Evolutionary conservation across 1,140 invertebrate genomes (phyloP), one percentile per base, ranked within the genome.

Genomic region (Augochlora pura): DNA sequence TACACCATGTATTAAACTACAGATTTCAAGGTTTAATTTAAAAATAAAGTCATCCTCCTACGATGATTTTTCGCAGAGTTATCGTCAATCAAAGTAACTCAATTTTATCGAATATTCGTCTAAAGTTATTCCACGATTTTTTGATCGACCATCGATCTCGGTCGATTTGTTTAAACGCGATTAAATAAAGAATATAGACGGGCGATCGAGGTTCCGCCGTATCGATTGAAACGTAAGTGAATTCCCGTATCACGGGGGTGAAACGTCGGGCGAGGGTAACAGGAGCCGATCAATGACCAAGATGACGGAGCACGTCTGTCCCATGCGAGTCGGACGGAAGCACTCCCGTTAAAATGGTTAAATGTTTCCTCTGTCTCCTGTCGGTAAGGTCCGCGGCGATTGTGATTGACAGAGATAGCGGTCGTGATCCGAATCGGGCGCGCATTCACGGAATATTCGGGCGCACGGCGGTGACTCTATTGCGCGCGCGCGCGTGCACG

Each of bases 341-440:
- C 18, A 65, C 77, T 74, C 70, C 77, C 71, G 77, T 74, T 79
- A 79, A 79, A 74, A 74, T 63, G 77, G 52, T 60, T 79, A 79
- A 79, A 79, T 74, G 77, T 79, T 79, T 79, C 77, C 77, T 73
- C 70, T 39, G 77, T 14, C 70, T 39, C 60, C 38, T 16, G 39
- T 18, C 60, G 49, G 70, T 52, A 57, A 32, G 39, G 59, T 72
- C 64, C 60, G 63, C 38, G 59, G 42, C 74, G 57, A 73, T 52
- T 62, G 63, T 74, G 77, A 79, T 25, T 67, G 70, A 66, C 77
- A 39, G 69, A 64, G 77, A 38, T 79, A 39, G 62, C 16, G 2
- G 39, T n/a, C 54, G 49, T 71, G 27, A 79, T 79, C 63, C 39
- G 39, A 39, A 79, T 79, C 63, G 39, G 39, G 38, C 63, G 3